Conservation (phyloP, 2,888 invertebrate genomes). For the Temnothorax unifasciatus region DNA sequence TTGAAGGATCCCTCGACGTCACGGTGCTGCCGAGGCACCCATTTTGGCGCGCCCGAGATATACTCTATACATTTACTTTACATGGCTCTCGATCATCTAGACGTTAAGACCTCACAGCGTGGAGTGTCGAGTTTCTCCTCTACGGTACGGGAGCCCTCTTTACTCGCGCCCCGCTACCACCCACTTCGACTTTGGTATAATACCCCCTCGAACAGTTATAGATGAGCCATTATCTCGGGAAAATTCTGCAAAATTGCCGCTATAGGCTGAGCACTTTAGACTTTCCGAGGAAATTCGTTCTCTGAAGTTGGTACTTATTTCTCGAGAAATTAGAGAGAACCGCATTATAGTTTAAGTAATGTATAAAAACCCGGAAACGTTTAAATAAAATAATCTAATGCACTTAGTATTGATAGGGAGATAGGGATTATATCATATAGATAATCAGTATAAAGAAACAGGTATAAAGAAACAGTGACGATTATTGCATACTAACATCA, state of each 20-base stretch:
- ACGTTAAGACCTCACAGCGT: conserved; percentile 52
- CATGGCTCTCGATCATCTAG: conserved; percentile 66
- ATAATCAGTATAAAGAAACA: not conserved
- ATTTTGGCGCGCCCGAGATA: conserved; percentile 64
- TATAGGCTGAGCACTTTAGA: not conserved
- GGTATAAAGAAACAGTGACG: not conserved
- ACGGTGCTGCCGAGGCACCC: conserved; percentile 62
- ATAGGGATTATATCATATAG: not conserved
- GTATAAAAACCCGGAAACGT: not conserved
- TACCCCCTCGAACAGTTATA: conserved; percentile 42
- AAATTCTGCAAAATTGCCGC: conserved; percentile 49
- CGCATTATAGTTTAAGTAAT: not conserved
- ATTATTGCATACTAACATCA: not conserved
- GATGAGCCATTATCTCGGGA: conserved; percentile 54
- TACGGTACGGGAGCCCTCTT: conserved; percentile 23
- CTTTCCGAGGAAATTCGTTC: conserved; percentile 28
- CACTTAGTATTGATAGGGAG: not conserved
- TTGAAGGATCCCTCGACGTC: conserved; percentile 62
- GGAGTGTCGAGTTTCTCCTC: conserved; percentile 48
- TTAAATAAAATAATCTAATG: conserved; percentile 10
- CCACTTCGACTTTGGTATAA: conserved; percentile 42
- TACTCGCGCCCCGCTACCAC: conserved; percentile 23
- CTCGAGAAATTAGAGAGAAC: not conserved
- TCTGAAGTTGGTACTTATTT: conserved; percentile 1
- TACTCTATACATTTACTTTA: conserved; percentile 62